Percentiles rank a stretch among this genome's conserved stretches.
Conservation (phyloP, 2,888 invertebrate species). For the Caenorhabditis wallacei region DNA sequence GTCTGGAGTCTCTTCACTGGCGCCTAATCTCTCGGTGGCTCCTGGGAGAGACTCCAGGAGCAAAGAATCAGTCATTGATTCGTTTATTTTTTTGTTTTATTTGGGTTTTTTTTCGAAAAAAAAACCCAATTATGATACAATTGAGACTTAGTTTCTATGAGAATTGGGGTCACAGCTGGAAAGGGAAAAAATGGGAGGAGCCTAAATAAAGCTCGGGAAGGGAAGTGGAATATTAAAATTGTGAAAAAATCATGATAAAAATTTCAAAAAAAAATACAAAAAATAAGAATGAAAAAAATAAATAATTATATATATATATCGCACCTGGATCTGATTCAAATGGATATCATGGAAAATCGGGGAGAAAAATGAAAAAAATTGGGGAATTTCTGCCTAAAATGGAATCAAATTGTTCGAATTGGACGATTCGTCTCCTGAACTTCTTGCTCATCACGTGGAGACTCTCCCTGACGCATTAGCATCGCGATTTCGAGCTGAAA, state of each 20-base stretch:
- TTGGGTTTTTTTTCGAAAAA: not conserved
- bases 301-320: not conserved
- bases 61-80: constrained; percentile 12
- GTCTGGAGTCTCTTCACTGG: constrained; percentile 4
- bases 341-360: constrained; percentile 2
- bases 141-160: not conserved
- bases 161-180: no score
- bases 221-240: no score
- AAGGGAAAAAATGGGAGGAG: not conserved
- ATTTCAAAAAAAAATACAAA: constrained; percentile 11
- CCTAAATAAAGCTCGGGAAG: constrained; percentile 23
- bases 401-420: constrained; percentile 51
- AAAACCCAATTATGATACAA: constrained; percentile 2
- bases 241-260: no score
- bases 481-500: constrained; percentile 65
- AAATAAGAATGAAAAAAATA: constrained; percentile 2
- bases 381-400: not conserved
- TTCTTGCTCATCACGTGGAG: constrained; percentile 21
- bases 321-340: constrained; percentile 53
- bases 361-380: constrained; percentile 4
- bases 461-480: constrained; percentile 46
- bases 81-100: not conserved
- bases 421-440: constrained; percentile 42
- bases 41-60: not conserved
- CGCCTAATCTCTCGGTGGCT: not conserved